These are phyloP conservation scores for Drymonia ruficornis DNA, from an alignment of 2,888 invertebrate species.

Conservation along the genomic window DNA sequence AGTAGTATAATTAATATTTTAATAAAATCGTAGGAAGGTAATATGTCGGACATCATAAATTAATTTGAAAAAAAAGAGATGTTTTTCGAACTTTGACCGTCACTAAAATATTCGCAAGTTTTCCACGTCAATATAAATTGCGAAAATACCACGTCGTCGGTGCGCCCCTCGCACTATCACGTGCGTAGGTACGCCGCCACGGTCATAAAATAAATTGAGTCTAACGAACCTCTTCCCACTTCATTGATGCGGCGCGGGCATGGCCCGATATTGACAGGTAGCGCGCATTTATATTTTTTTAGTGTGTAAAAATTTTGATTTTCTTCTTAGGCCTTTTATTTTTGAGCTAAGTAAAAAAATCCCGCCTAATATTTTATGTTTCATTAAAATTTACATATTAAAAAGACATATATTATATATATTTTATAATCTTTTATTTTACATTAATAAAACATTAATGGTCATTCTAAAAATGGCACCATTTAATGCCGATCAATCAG, in stretches of 20 bases:
- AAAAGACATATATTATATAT: too few species aligned
- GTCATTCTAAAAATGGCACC: too few species aligned
- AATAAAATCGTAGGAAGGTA: too few species aligned
- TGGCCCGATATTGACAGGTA: constrained; percentile 1
- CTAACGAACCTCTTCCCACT: constrained; percentile 54
- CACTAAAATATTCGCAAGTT: not conserved
- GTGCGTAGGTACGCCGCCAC: constrained; percentile 30
- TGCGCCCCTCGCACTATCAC: constrained; percentile 14
- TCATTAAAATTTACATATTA: too few species aligned
- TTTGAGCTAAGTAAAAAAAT: too few species aligned
- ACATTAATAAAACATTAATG: too few species aligned
- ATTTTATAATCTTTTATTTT: too few species aligned
- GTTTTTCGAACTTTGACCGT: not conserved
- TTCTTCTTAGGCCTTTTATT: too few species aligned
- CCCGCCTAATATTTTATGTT: too few species aligned
- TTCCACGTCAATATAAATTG: not conserved
- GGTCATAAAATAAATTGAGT: constrained; percentile 51
- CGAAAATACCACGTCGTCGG: not conserved
- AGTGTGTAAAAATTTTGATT: too few species aligned
- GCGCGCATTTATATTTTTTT: constrained; percentile 1
- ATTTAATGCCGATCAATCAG: too few species aligned
- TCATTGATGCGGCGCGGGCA: constrained; percentile 21
- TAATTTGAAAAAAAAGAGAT: not conserved
- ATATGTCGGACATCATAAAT: not conserved
- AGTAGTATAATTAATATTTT: too few species aligned